These are phyloP conservation scores for Himalopsyche anomala DNA, from an alignment of 2,888 invertebrate genomes.

Conservation along the genomic window DNA sequence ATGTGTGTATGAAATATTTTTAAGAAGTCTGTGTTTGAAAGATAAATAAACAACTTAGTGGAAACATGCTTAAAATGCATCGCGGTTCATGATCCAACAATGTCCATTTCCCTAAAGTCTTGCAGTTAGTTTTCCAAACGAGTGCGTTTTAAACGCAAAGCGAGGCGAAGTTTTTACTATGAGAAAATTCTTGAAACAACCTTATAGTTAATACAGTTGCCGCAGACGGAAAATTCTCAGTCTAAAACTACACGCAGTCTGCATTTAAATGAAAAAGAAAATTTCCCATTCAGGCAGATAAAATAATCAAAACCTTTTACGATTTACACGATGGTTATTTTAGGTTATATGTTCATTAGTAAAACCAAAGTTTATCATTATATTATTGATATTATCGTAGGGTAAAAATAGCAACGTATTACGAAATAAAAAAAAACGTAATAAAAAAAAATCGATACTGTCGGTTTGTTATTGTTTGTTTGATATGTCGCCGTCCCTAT, in stretches of 20 bases:
- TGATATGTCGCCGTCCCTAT: no score
- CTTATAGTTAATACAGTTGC: background rate
- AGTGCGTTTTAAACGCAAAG: background rate
- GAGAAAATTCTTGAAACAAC: background rate
- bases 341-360: no score
- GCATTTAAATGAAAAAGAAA: background rate
- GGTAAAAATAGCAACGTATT: no score
- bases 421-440: no score
- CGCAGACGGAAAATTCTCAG: background rate
- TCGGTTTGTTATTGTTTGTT: no score
- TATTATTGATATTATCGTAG: no score
- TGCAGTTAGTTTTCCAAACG: slow-evolving; percentile 2
- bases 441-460: no score
- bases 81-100: background rate
- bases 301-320: no score
- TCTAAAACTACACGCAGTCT: background rate
- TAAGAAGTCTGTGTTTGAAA: no score
- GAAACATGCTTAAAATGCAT: background rate
- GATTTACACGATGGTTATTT: no score
- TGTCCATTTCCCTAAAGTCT: background rate
- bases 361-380: no score
- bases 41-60: background rate
- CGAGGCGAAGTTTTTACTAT: background rate
- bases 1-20: no score
- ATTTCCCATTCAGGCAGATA: background rate